Base-by-base conservation (phyloP, 2,113 vertebrate species). In the Trematomus loennbergii region DNA sequence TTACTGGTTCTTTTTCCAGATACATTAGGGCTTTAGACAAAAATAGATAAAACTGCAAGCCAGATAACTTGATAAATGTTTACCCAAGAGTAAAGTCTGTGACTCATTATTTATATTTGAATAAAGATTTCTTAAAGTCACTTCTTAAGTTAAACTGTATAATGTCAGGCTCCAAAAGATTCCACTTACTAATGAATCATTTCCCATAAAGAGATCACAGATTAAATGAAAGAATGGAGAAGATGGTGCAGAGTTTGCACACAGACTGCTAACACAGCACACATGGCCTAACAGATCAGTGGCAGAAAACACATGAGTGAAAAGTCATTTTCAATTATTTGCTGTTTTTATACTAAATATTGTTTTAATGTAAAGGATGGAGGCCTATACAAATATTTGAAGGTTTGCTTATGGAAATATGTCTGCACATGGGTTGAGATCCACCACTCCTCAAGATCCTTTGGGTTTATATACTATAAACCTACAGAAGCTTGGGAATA, bases 81-180 rank as follows among this genome's bases (percentile, higher is more conserved):
- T 77, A 50, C 16, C 17, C 0, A 6, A 33, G 65, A 50, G 43
- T 29, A 75, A 82, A 72, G 75, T 72, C 75, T 82, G 17, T 22
- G 15, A 29, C 29, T 29, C 29, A 29, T 29, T 29, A 29, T 29
- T 29, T 4, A 29, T 29, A 29, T 69, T n/a, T 7, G 59, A 33
- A 18, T 12, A 59, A 71, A 81, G 15, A 63, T 54, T 16, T 49
- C 40, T 62, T 10, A 2, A 20, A 40, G 29, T 22, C 46, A 46
- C 60, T 3, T 15, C 12, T 29, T 22, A 16, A 54, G 12, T 72
- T 33, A 20, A 40, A 36, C 4, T 46, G 33, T 40, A 9, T 16
- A 11, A 20, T 59, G 50, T 59, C 12, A 52, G 6, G 18, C 45
- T 46, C 15, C 3, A 52, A 16, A 15, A 66, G 17, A 43, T 70